Evolutionary conservation across 2,797 vertebrate genomes (phyloP).

Genomic region (Poecilia wingei): DNA sequence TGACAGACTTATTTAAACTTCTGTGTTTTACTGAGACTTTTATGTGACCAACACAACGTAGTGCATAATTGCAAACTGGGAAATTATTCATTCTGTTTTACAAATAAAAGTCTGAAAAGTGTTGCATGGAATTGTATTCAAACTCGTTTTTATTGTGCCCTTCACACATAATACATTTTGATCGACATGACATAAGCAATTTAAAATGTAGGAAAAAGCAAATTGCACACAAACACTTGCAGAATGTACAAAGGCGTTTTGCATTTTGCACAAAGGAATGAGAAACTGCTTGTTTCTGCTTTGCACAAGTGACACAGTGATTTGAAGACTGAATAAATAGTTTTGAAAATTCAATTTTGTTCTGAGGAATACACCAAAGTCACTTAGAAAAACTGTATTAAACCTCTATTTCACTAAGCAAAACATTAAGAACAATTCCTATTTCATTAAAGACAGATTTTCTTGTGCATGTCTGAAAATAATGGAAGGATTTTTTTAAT

Average conservation of each 20-base stretch:
- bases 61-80: background rate
- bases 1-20: background rate
- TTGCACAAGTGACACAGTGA: too few relatives aligned
- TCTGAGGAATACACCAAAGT: too few relatives aligned
- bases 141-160: background rate
- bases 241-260: too few relatives aligned
- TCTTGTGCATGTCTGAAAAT: background rate
- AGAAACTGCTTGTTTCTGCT: too few relatives aligned
- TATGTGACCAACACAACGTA: background rate
- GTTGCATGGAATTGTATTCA: background rate
- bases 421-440: background rate
- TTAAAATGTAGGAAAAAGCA: too few relatives aligned
- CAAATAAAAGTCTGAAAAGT: conserved; percentile 2
- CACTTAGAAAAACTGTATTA: background rate
- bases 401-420: background rate
- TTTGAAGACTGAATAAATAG: too few relatives aligned
- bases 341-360: too few relatives aligned
- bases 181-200: too few relatives aligned
- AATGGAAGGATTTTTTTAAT: background rate
- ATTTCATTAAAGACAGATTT: background rate
- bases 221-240: too few relatives aligned
- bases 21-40: background rate
- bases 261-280: too few relatives aligned
- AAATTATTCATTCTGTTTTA: background rate
- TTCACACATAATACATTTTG: background rate